phyloP scores from a whole-genome alignment of 2,888 invertebrate species.

The Limnephilus lunatus region DNA sequence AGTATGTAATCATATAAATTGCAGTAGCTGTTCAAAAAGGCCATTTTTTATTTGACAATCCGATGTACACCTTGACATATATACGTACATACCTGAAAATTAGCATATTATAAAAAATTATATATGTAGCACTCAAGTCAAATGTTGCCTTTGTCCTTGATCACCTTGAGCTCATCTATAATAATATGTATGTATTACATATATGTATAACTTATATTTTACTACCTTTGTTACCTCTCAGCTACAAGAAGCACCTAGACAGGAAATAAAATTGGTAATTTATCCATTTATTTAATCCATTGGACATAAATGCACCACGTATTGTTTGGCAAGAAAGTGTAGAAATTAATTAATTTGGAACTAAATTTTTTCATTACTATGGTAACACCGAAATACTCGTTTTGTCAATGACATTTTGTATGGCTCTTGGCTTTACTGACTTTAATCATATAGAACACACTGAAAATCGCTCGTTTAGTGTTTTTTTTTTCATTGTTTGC shows the following conservation, averaged over 20 bases:
- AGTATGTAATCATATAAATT: neutral
- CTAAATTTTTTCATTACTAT: too few species aligned
- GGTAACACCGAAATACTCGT: too few species aligned
- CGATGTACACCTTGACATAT: neutral
- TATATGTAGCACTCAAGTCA: neutral
- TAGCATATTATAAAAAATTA: neutral
- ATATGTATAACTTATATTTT: neutral
- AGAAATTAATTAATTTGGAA: too few species aligned
- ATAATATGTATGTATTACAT: neutral
- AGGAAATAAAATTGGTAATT: constrained; percentile 2
- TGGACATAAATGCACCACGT: neutral
- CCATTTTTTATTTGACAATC: neutral
- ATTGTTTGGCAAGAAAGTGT: too few species aligned
- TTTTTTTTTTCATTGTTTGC: too few species aligned
- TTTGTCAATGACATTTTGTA: too few species aligned
- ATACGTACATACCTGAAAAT: neutral
- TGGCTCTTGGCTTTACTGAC: too few species aligned
- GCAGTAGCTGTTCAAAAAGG: too few species aligned
- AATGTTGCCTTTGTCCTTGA: neutral
- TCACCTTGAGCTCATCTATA: neutral
- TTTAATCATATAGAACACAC: too few species aligned
- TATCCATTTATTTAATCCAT: constrained; percentile 2
- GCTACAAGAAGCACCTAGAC: constrained; percentile 2
- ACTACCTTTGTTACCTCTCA: neutral
- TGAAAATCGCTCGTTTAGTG: too few species aligned